A percentile compares a stretch with the other conserved stretches of the same genome.
Conservation (phyloP, 2,888 invertebrate genomes). For the Xylocampa areola region DNA sequence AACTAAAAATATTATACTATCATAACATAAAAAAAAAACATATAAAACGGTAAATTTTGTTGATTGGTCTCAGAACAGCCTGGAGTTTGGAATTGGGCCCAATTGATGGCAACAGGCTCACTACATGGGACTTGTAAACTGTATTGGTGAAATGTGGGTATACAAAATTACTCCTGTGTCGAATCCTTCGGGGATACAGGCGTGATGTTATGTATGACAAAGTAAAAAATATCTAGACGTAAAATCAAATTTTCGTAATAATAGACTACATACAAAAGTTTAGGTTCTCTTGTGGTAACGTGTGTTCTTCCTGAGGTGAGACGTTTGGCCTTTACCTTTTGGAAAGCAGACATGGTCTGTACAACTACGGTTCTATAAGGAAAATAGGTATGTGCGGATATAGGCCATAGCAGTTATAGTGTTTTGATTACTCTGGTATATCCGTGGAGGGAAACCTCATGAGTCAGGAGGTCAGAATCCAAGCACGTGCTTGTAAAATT, state of each 20-base stretch:
- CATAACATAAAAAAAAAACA: no score
- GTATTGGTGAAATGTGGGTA: neutral
- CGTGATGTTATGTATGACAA: no score
- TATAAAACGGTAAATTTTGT: no score
- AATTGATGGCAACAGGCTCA: neutral
- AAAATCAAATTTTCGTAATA: no score
- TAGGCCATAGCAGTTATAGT: neutral
- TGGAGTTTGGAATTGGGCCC: neutral
- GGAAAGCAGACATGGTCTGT: neutral
- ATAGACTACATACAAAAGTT: no score
- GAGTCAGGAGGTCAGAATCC: constrained; percentile 34
- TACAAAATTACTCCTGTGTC: neutral
- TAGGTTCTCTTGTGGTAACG: no score
- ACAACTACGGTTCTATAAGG: neutral
- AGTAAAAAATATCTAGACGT: no score
- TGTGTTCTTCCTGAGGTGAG: no score
- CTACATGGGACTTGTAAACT: neutral
- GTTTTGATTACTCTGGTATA: constrained; percentile 12
- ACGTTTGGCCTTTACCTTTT: no score
- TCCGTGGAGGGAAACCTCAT: constrained; percentile 40
- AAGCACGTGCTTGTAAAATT: constrained; percentile 1
- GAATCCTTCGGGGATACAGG: no score
- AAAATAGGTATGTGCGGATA: neutral
- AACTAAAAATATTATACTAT: no score
- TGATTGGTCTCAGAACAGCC: no score